Conservation (phyloP, 2,113 vertebrate species). For the Clarias batrachus region DNA sequence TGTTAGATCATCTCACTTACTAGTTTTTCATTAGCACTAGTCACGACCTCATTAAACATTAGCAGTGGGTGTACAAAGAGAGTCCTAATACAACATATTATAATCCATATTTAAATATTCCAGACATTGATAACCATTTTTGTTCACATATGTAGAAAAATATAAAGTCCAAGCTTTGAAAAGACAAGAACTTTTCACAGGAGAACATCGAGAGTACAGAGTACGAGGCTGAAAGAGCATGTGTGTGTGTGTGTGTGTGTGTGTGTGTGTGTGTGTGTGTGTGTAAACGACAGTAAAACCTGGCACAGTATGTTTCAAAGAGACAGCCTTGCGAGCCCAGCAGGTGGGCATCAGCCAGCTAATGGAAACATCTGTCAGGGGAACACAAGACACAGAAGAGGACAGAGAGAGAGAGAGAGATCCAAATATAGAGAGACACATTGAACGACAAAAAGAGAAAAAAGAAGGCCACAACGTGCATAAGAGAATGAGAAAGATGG, state of each 20-base stretch:
- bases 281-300: constrained; percentile 19
- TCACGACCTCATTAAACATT: neutral
- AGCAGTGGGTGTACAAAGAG: constrained; percentile 60
- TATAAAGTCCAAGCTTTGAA: constrained; percentile 71
- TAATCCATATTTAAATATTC: constrained; percentile 41
- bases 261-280: constrained; percentile 25
- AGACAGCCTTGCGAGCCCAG: constrained; percentile 36
- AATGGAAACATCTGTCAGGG: constrained; percentile 44
- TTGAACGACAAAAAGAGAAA: neutral
- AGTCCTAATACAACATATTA: constrained; percentile 60
- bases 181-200: constrained; percentile 62
- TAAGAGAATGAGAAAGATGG: neutral
- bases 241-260: constrained; percentile 36
- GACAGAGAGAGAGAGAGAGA: neutral
- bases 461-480: neutral
- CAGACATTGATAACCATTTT: constrained; percentile 59
- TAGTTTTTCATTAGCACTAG: constrained; percentile 4
- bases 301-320: constrained; percentile 35
- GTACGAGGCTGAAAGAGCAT: constrained; percentile 3
- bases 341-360: constrained; percentile 43
- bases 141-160: constrained; percentile 72
- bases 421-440: neutral
- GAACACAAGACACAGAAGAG: constrained; percentile 2
- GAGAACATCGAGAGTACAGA: constrained; percentile 41
- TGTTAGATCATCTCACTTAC: constrained; percentile 8